phyloP scores from a whole-genome alignment of 2,113 vertebrate genomes.

The Mormoops blainvillei region DNA sequence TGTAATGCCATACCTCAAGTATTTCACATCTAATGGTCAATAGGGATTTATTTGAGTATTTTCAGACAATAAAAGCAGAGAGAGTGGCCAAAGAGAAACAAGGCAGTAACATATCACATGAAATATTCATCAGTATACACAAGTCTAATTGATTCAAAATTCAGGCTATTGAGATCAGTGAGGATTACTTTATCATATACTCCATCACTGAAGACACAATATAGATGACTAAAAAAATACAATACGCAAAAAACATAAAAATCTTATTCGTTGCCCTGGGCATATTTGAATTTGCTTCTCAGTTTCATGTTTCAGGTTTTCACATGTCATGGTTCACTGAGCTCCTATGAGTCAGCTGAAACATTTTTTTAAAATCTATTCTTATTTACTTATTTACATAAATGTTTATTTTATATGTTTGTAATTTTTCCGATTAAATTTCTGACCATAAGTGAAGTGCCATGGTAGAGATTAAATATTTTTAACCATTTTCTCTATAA shows the following conservation, averaged over 20 bases:
- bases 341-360: neutral
- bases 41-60: neutral
- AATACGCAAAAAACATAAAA: neutral
- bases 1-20: neutral
- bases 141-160: neutral
- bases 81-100: neutral
- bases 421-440: constrained; percentile 22
- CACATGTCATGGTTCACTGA: constrained; percentile 48
- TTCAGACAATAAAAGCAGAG: neutral
- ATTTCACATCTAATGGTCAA: neutral
- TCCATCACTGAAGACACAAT: neutral
- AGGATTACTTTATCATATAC: neutral
- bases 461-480: neutral
- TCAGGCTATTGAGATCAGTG: neutral
- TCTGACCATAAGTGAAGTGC: neutral
- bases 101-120: neutral
- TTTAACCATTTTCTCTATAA: neutral
- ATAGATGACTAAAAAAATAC: neutral
- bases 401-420: neutral
- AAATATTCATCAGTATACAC: neutral
- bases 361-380: neutral
- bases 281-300: neutral
- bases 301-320: constrained; percentile 41
- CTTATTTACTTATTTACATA: constrained; percentile 25
- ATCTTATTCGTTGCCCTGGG: neutral